Percentiles rank a stretch among this genome's conserved stretches.
These are phyloP conservation scores for Anas georgica DNA, from an alignment of 2,797 vertebrate genomes.

Conservation along the genomic window DNA sequence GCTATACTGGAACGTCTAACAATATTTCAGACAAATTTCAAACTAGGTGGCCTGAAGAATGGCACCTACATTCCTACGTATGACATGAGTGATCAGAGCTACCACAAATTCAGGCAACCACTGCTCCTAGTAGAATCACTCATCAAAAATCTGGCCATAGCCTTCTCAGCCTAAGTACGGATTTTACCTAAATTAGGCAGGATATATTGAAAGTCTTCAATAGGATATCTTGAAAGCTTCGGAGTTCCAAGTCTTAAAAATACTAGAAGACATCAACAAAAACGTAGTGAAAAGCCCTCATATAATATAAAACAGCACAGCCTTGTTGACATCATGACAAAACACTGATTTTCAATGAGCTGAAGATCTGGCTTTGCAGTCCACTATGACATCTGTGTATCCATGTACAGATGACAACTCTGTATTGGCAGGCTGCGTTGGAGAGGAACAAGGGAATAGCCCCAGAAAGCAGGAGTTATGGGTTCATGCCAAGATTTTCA, in stretches of 20 bases:
- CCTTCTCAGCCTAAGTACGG: neutral
- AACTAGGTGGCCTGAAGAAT: neutral
- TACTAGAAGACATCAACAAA: neutral
- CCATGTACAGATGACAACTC: neutral
- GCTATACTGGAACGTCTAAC: neutral
- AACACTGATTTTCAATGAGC: neutral
- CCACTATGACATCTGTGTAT: neutral
- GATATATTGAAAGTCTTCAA: neutral
- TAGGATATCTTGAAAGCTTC: neutral
- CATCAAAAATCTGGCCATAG: neutral
- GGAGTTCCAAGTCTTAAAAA: neutral
- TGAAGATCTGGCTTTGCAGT: neutral
- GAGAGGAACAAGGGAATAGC: neutral
- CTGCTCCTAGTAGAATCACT: neutral
- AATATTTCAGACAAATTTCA: neutral
- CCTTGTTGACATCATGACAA: neutral
- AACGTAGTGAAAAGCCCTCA: neutral
- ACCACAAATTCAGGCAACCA: neutral
- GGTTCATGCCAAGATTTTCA: neutral
- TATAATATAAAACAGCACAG: neutral
- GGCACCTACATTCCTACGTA: neutral
- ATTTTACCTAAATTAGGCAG: neutral
- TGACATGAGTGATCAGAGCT: neutral
- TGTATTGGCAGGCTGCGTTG: neutral
- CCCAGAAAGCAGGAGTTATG: neutral